These are phyloP conservation scores for Oostethus manadensis DNA, from an alignment of 2,113 vertebrate genomes.

Conservation along the genomic window DNA sequence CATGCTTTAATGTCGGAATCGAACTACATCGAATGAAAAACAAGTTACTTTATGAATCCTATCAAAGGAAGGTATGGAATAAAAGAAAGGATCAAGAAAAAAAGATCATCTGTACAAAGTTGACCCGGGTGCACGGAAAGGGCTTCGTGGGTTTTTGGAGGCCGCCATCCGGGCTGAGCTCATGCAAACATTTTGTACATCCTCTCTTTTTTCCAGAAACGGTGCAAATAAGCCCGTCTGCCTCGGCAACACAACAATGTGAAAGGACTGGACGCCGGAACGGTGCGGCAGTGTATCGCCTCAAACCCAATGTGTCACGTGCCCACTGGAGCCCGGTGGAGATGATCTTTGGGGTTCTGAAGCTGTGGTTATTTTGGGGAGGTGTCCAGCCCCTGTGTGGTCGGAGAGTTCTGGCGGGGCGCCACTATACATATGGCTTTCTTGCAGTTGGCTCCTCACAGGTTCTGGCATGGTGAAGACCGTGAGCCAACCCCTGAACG, in stretches of 20 bases:
- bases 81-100: constrained; percentile 12
- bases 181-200: constrained; percentile 30
- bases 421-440: constrained; percentile 38
- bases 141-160: background rate
- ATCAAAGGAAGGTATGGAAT: constrained; percentile 28
- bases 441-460: background rate
- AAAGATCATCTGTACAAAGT: constrained; percentile 62
- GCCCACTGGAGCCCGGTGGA: background rate
- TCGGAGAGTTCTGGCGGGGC: constrained; percentile 14
- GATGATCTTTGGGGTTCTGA: constrained; percentile 4
- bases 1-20: constrained; percentile 70
- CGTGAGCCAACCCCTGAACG: constrained; percentile 9
- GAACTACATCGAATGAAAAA: constrained; percentile 47
- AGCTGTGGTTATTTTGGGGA: background rate
- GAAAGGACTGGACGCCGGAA: background rate
- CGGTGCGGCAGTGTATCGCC: background rate
- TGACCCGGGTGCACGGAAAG: constrained; percentile 34
- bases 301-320: too few relatives aligned
- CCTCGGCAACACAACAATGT: background rate
- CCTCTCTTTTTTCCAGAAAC: constrained; percentile 5
- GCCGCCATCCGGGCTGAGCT: constrained; percentile 3
- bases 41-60: constrained; percentile 12
- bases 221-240: background rate
- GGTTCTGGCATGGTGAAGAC: constrained; percentile 30
- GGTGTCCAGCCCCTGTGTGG: background rate